phyloP scores from a whole-genome alignment of 1,140 invertebrate genomes.

The Magallana gigas region DNA sequence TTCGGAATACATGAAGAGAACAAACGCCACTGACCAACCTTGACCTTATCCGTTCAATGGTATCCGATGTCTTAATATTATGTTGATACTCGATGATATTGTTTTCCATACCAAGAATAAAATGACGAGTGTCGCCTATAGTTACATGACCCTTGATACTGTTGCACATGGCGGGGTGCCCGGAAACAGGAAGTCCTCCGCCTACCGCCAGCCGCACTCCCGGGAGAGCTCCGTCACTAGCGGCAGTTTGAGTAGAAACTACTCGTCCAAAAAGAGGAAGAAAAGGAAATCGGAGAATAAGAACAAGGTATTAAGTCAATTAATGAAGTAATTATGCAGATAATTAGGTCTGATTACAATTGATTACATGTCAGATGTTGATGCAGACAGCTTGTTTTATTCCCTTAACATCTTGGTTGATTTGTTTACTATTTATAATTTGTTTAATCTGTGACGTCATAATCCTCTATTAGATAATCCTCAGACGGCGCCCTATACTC shows the following conservation, averaged over 20 bases:
- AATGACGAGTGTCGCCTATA: constrained; percentile 41
- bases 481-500: too few species aligned
- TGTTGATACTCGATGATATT: constrained; percentile 43
- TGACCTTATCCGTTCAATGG: neutral
- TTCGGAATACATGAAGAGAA: too few species aligned
- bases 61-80: constrained; percentile 22
- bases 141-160: constrained; percentile 37
- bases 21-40: too few species aligned
- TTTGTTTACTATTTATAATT: too few species aligned
- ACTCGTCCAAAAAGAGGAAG: neutral
- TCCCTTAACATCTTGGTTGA: too few species aligned
- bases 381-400: too few species aligned
- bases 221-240: neutral
- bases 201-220: neutral
- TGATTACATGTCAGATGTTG: too few species aligned
- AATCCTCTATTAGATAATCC: too few species aligned
- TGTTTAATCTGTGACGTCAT: too few species aligned
- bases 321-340: too few species aligned
- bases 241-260: neutral
- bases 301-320: constrained; percentile 26
- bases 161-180: constrained; percentile 38
- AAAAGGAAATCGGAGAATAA: constrained; percentile 25
- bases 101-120: neutral
- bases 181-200: constrained; percentile 1
- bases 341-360: too few species aligned